Evolutionary conservation across 2,888 invertebrate genomes (phyloP), one percentile per base, ranked within the genome.

Genomic region (Macrosoma leucophasiata): DNA sequence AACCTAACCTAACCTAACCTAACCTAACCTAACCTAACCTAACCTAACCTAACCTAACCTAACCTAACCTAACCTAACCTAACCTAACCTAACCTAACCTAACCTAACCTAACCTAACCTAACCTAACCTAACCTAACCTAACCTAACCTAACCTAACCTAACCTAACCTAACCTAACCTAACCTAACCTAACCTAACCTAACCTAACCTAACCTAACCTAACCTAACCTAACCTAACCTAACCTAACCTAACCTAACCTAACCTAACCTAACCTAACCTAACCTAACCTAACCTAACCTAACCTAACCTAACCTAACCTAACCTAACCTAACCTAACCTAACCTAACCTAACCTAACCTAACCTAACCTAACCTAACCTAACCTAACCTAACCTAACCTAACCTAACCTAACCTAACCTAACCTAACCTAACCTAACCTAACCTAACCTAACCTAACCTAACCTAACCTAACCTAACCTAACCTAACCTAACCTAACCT

Each of bases 1-100:
- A 46, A 48, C 46, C 45, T 47, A 46, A 47, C 48, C 46, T 46
- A 46, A 47, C 47, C 46, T 47, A 51, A 47, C 48, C 46, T 46
- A 47, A 48, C 48, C 46, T 51, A 46, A 44, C 42, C 44, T 39
- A 42, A 39, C 36, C 39, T 36, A 39, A 39, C 33, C 42, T 35
- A 38, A 43, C 34, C 37, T 36, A 36, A 43, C 36, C 42, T 36
- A 40, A 36, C 33, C 36, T 36, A 42, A 46, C 41, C 44, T 45
- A 43, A 48, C 45, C 48, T 45, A 43, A 48, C 45, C 48, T 48
- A 45, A 48, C 44, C 48, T 44, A 43, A 48, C 44, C 48, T 43
- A 45, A 48, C 44, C 45, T 43, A 43, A 45, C 45, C 45, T 45
- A 43, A 45, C 45, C 44, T 41, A 41, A 47, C 39, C 47, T 42